Evolutionary conservation across 2,797 vertebrate species (phyloP).

Genomic region (Margarornis squamiger): DNA sequence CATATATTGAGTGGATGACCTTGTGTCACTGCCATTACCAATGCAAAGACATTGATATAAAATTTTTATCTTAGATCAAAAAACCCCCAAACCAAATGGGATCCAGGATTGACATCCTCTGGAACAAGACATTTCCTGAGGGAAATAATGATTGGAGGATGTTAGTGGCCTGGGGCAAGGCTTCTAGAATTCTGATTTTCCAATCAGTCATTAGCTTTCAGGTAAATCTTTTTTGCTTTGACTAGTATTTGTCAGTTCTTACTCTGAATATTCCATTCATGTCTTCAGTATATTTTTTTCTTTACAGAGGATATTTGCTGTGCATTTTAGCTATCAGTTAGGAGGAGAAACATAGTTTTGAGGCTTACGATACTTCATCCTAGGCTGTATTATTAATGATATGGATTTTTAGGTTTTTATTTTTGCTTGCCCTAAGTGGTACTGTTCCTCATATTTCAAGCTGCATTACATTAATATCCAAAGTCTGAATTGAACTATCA

Average conservation of each 20-base stretch:
- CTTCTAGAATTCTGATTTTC: not conserved
- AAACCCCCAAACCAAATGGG: not conserved
- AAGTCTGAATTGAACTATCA: not conserved
- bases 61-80: constrained; percentile 10
- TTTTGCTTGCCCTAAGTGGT: not conserved
- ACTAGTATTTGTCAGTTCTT: not conserved
- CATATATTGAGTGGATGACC: not conserved
- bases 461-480: not conserved
- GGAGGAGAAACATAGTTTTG: not conserved
- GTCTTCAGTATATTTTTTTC: not conserved
- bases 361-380: not conserved
- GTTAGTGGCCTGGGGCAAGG: not conserved
- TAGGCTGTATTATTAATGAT: not conserved
- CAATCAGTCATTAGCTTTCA: not conserved
- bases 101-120: constrained; percentile 7
- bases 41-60: not conserved
- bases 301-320: not conserved
- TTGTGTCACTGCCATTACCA: not conserved
- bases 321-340: not conserved
- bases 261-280: not conserved
- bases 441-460: not conserved
- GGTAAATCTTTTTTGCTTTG: not conserved
- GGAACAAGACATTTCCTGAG: constrained; percentile 11
- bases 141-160: constrained; percentile 3
- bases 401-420: not conserved